Base-by-base conservation (phyloP, 2,888 invertebrate species). In the Drosophila yooni region DNA sequence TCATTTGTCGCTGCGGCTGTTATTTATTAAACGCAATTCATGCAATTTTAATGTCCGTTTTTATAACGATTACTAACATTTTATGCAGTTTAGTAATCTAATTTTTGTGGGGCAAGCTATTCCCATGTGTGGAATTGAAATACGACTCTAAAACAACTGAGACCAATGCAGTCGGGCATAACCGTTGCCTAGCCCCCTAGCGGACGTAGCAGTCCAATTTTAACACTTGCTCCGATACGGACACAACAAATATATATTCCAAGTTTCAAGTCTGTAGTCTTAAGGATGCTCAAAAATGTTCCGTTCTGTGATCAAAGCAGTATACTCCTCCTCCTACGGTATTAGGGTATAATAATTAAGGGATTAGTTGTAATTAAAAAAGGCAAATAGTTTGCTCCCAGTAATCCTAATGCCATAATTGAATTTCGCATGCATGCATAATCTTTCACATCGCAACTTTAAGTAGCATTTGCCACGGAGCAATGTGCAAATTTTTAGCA, bases 11-110 rank as follows among this genome's bases (percentile, higher is more conserved):
- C 67, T 74, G 64, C 60, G 40, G 10, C 62, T 18, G 52, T 61
- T 62, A 63, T 68, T 70, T 73, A 72, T 66, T 72, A 63, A 71
- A 80, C 51, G 51, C 71, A 70, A 71, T 70, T 79, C 50, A 56
- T 52, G 36, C 33, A 70, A 66, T 70, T 75, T 60, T 64, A 70
- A 76, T 66, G 56, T 43, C 60, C 33, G 5, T 15, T 27, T 57
- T 27, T 43, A 15, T 29, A 3, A 11, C 27, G 4, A 18, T 29
- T 34, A 34, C 34, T 1, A n/a, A 27, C 1, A n/a, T 25, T 4
- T 31, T 13, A 5, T 27, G 5, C 3, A n/a, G 11, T 8, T 15
- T 21, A 13, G 8, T 13, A 13, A 21, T 29, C 11, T 10, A 27
- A 52, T 29, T 53, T 29, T 29, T 46, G 31, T n/a, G 25, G 11